Percentiles rank a stretch among this genome's conserved stretches.
Conservation (phyloP, 2,797 vertebrate species). For the Simalia tracyae region DNA sequence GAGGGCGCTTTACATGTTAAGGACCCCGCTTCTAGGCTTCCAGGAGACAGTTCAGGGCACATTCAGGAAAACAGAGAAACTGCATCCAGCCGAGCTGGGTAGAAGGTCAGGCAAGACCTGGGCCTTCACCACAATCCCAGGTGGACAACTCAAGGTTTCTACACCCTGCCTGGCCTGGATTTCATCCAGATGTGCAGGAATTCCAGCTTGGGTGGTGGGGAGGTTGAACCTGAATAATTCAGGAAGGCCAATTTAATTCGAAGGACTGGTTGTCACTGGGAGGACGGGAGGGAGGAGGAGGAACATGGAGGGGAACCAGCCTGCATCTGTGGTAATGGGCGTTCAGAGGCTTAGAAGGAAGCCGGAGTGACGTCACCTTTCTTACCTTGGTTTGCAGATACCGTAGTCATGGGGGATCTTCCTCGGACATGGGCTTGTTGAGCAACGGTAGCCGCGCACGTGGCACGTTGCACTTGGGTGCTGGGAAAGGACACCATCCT, state of each 20-base stretch:
- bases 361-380: neutral
- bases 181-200: neutral
- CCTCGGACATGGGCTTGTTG: slow-evolving; percentile 76
- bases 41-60: neutral
- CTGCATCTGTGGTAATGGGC: neutral
- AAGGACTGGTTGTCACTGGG: neutral
- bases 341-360: neutral
- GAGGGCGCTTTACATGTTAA: neutral
- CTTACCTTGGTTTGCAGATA: slow-evolving; percentile 83
- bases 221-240: neutral
- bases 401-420: slow-evolving; percentile 76
- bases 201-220: neutral
- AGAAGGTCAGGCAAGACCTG: neutral
- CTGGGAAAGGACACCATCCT: slow-evolving; percentile 79
- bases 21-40: neutral
- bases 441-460: slow-evolving; percentile 68
- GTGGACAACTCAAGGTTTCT: too few species aligned
- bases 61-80: neutral
- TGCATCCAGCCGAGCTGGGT: neutral
- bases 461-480: slow-evolving; percentile 69
- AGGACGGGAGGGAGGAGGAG: neutral
- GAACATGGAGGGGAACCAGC: neutral
- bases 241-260: neutral
- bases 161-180: neutral
- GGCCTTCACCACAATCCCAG: too few species aligned